Base-by-base conservation (phyloP, 2,797 vertebrate species). In the Onychomys torridus region DNA sequence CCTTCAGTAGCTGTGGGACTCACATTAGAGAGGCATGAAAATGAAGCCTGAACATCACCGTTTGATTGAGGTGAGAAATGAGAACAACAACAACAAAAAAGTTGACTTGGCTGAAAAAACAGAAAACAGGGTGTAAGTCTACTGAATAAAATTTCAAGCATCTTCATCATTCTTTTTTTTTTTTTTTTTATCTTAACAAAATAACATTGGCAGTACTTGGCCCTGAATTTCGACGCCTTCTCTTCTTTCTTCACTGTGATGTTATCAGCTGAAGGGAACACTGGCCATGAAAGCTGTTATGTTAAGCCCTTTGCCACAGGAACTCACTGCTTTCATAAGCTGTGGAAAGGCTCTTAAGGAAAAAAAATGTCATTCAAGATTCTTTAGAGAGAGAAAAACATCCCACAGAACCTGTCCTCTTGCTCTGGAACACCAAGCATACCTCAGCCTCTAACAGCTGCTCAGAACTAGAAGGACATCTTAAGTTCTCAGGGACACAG, bases 291-390 rank as follows among this genome's bases (percentile, higher is more conserved):
- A 98, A 57, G 97, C 34, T 95, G 97, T 98, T 98, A 98, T 92
- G 96, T 97, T 98, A 98, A 98, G 96, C 93, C 98, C 96, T 97
- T 98, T 99, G 98, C 96, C 97, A 98, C 96, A 97, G 97, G 97
- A 98, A 98, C 98, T 96, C 98, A 97, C 97, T 97, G 97, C 98
- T 98, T 98, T 98, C 98, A 98, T 98, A 98, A 98, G 98, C 97
- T 96, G 97, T 94, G 98, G 97, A 98, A 98, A 98, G 82, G 96
- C 93, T 98, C 97, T 97, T 98, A 97, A 97, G 92, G 97, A 97
- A 97, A 98, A 97, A 98, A 98, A 97, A 98, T 97, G 97, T 97
- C 98, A 98, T 98, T 98, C 98, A 98, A 98, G 97, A 98, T 98
- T 98, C 98, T 98, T 98, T 98, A 97, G 97, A 97, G 97, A 16